Evolutionary conservation across 2,113 vertebrate species (phyloP).

Genomic region (Benitochromis conjunctus): DNA sequence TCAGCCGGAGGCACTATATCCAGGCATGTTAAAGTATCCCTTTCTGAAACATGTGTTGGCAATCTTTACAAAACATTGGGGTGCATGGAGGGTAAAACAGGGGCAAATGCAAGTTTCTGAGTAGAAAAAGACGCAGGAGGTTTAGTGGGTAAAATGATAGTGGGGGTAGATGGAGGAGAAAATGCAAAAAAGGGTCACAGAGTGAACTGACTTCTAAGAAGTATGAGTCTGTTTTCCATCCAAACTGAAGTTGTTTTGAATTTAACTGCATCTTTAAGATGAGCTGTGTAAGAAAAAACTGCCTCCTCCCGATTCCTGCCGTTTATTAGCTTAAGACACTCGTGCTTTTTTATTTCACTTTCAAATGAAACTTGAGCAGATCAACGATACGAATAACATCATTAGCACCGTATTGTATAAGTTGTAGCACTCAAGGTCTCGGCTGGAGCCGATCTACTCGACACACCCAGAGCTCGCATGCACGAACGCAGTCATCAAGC

Average conservation of each 20-base stretch:
- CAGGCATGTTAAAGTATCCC: constrained; percentile 10
- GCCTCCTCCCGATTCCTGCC: background rate
- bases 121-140: background rate
- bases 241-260: constrained; percentile 28
- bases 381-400: background rate
- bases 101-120: background rate
- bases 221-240: constrained; percentile 57
- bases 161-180: background rate
- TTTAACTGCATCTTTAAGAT: constrained; percentile 19
- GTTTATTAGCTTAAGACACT: constrained; percentile 3
- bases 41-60: constrained; percentile 56
- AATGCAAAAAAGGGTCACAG: background rate
- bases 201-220: constrained; percentile 48
- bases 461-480: constrained; percentile 25
- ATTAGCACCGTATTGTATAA: background rate
- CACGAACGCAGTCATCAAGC: constrained; percentile 37
- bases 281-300: constrained; percentile 4
- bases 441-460: background rate
- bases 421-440: background rate
- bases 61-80: constrained; percentile 41
- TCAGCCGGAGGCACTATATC: constrained; percentile 13
- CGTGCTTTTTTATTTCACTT: background rate
- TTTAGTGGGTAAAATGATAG: constrained; percentile 9
- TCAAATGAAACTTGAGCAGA: background rate
- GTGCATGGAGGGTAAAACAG: background rate